Evolutionary conservation across 2,888 invertebrate genomes (phyloP).

Genomic region (Cephus pulcher): DNA sequence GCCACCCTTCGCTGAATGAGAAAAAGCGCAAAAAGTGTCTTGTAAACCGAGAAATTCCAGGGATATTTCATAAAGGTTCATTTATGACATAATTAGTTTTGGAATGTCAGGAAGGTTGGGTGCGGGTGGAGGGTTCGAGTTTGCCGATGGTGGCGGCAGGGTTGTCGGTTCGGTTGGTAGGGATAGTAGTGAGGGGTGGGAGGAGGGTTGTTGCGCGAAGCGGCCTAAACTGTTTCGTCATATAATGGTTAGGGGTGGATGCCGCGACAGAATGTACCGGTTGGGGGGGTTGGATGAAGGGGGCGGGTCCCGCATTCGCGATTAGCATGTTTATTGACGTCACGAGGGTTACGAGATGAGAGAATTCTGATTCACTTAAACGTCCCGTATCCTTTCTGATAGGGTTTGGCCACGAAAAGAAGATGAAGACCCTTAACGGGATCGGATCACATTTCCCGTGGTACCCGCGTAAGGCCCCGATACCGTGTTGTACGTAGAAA

Average conservation of each 20-base stretch:
- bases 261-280: slow-evolving; percentile 14
- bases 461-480: neutral
- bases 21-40: slow-evolving; percentile 1
- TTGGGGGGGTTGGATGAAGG: neutral
- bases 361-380: neutral
- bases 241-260: slow-evolving; percentile 17
- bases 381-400: neutral
- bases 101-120: slow-evolving; percentile 19
- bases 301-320: slow-evolving; percentile 14
- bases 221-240: slow-evolving; percentile 17
- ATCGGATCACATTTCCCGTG: neutral
- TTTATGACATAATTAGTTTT: slow-evolving; percentile 37
- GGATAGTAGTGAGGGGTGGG: neutral
- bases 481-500: rapidly evolving
- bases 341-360: neutral
- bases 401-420: neutral
- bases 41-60: slow-evolving; percentile 6
- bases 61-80: slow-evolving; percentile 15
- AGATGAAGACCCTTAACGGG: neutral
- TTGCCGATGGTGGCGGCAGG: neutral
- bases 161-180: neutral
- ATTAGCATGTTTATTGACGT: slow-evolving; percentile 25
- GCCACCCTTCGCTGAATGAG: neutral
- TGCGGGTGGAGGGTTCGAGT: neutral
- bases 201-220: neutral